phyloP scores from a whole-genome alignment of 2,797 vertebrate species.

The Tarsius wallacei region DNA sequence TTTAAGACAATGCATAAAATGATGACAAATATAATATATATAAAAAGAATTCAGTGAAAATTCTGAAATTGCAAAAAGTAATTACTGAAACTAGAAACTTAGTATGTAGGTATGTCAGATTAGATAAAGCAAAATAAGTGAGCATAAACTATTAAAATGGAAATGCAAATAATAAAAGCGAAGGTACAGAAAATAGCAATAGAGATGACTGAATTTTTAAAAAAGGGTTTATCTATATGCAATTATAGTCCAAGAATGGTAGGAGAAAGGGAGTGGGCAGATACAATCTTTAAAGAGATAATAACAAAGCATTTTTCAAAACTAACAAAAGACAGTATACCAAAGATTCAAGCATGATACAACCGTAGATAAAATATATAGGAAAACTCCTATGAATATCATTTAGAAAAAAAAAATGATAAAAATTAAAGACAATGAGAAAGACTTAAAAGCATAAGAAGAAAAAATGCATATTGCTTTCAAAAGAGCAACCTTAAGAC shows the following conservation, averaged over 20 bases:
- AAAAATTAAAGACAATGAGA: background rate
- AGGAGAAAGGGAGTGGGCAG: background rate
- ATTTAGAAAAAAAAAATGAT: background rate
- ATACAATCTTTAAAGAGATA: conserved; percentile 9
- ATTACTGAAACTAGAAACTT: background rate
- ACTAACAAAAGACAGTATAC: background rate
- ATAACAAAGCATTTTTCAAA: background rate
- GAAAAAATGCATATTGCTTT: background rate
- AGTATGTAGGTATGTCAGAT: background rate
- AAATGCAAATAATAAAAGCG: background rate
- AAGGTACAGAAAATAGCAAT: background rate
- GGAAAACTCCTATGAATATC: background rate
- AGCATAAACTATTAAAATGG: background rate
- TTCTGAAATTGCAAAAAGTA: background rate
- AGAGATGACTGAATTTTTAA: background rate
- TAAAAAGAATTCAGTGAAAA: background rate
- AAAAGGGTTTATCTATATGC: background rate
- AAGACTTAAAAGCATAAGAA: background rate
- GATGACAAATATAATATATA: background rate
- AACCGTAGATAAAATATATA: background rate
- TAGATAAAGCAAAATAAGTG: background rate
- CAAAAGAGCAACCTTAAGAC: background rate
- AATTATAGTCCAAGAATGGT: background rate
- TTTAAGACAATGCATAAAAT: background rate
- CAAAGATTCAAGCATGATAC: background rate